Percentiles rank a stretch among this genome's conserved stretches.
These are phyloP conservation scores for Agonum fuliginosum DNA, from an alignment of 2,888 invertebrate genomes.

Conservation along the genomic window DNA sequence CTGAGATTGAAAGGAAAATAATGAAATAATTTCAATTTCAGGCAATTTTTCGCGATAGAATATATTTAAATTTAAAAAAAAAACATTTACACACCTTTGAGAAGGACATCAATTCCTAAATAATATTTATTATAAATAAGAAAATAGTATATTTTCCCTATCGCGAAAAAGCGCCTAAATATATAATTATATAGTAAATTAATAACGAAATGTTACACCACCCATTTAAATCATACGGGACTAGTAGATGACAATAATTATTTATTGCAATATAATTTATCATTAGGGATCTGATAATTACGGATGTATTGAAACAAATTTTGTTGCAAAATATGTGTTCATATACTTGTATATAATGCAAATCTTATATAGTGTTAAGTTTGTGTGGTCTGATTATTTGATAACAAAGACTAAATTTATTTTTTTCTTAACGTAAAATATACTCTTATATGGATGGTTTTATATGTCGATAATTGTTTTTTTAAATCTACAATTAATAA, in stretches of 20 bases:
- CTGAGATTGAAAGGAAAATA: constrained; percentile 49
- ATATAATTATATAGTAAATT: constrained; percentile 15
- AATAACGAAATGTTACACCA: constrained; percentile 6
- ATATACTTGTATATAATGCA: constrained; percentile 11
- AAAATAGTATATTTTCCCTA: background rate
- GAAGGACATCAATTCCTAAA: no score
- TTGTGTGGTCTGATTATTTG: no score
- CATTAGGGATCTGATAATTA: constrained; percentile 41
- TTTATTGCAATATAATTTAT: constrained; percentile 25
- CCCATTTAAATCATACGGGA: constrained; percentile 27
- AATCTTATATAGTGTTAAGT: no score
- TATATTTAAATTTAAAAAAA: background rate
- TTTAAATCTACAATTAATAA: background rate
- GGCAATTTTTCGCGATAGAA: constrained; percentile 19
- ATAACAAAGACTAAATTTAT: no score
- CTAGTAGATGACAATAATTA: constrained; percentile 45
- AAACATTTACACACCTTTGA: no score
- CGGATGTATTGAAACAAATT: background rate
- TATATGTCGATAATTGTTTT: background rate
- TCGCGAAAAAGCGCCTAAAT: constrained; percentile 14
- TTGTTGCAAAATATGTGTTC: constrained; percentile 21
- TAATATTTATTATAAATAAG: background rate
- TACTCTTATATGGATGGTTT: background rate
- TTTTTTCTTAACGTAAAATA: no score
- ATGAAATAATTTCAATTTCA: background rate